Conservation (phyloP, 2,888 invertebrate species). For the Bibio marci region DNA sequence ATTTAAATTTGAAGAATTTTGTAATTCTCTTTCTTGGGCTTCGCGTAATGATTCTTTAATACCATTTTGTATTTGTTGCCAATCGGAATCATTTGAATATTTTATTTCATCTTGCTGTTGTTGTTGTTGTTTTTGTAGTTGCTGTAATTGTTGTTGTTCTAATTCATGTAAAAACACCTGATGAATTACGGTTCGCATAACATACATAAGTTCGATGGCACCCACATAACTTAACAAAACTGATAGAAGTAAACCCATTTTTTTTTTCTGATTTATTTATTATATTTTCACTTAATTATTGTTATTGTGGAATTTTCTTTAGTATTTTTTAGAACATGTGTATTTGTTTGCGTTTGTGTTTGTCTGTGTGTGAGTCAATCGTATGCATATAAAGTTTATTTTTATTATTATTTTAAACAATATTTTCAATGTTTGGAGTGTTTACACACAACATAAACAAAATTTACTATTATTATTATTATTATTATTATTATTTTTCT, state of each 20-base stretch:
- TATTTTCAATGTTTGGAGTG: too few species aligned
- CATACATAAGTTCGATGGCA: conserved; percentile 39
- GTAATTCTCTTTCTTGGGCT: conserved; percentile 12
- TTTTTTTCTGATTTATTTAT: too few species aligned
- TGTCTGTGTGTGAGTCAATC: too few species aligned
- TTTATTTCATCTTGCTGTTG: conserved; percentile 20
- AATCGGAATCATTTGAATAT: conserved; percentile 11
- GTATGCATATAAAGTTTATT: too few species aligned
- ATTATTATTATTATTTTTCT: too few species aligned
- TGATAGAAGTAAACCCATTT: conserved; percentile 59
- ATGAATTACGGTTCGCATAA: conserved; percentile 4
- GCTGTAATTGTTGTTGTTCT: neutral
- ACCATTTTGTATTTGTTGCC: neutral
- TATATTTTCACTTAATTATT: too few species aligned
- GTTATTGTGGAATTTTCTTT: too few species aligned
- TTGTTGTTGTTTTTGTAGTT: conserved; percentile 4
- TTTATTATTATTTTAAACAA: too few species aligned
- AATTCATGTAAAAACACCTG: conserved; percentile 5
- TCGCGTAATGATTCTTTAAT: conserved; percentile 7
- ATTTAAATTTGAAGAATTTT: conserved; percentile 10
- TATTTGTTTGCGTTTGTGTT: too few species aligned
- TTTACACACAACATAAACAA: too few species aligned
- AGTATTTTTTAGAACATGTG: too few species aligned
- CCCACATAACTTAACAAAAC: conserved; percentile 60
- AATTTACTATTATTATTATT: too few species aligned